These are phyloP conservation scores for Pterostichus madidus DNA, from an alignment of 2,888 invertebrate species.

Conservation along the genomic window DNA sequence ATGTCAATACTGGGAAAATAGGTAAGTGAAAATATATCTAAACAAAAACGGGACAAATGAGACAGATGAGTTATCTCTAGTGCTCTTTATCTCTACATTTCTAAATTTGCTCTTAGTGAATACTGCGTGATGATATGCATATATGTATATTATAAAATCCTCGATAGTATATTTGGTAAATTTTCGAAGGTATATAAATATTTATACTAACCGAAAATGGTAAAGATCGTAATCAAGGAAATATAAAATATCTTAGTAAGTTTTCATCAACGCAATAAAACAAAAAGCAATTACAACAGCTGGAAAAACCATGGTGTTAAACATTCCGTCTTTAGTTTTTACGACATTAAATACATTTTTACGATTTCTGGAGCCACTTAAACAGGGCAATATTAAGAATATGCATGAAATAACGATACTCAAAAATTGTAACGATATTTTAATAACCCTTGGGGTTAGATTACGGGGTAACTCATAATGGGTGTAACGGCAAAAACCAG, in stretches of 20 bases:
- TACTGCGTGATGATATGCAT: too few relatives aligned
- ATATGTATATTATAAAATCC: too few relatives aligned
- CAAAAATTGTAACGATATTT: slow-evolving; percentile 65
- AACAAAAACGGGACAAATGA: too few relatives aligned
- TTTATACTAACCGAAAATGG: background rate
- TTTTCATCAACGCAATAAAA: slow-evolving; percentile 19
- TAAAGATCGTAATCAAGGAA: background rate
- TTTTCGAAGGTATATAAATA: too few relatives aligned
- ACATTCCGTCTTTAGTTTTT: slow-evolving; percentile 10
- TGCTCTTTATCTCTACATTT: too few relatives aligned
- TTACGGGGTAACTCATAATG: slow-evolving; percentile 38
- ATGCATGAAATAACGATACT: slow-evolving; percentile 54
- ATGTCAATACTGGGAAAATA: too few relatives aligned
- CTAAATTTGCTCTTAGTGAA: too few relatives aligned
- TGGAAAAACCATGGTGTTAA: slow-evolving; percentile 29
- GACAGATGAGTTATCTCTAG: too few relatives aligned
- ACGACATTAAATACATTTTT: slow-evolving; percentile 25
- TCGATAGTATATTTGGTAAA: too few relatives aligned
- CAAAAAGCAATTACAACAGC: slow-evolving; percentile 11
- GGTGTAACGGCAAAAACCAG: slow-evolving; percentile 55
- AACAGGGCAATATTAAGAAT: slow-evolving; percentile 31
- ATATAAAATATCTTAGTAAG: slow-evolving; percentile 9
- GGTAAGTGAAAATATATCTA: too few relatives aligned
- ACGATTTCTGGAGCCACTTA: slow-evolving; percentile 46
- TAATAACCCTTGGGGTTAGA: slow-evolving; percentile 57